Percentiles rank a stretch among this genome's conserved stretches.
Evolutionary conservation across 2,113 vertebrate genomes (phyloP).

Genomic region (Cricetomys ansorgei): DNA sequence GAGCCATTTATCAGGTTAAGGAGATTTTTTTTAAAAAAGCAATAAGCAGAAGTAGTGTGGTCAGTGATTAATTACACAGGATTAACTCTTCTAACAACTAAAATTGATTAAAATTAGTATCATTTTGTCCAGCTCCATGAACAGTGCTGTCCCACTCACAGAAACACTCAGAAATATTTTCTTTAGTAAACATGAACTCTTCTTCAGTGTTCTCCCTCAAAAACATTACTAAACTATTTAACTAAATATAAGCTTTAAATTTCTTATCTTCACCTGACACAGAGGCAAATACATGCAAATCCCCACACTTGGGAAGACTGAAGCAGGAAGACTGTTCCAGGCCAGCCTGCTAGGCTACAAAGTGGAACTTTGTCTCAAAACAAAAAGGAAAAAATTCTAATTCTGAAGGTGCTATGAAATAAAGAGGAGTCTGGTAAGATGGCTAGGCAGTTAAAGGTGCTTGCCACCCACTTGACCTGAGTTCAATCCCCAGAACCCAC

Average conservation of each 20-base stretch:
- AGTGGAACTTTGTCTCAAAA: background rate
- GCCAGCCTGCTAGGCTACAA: background rate
- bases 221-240: constrained; percentile 6
- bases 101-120: constrained; percentile 29
- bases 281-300: background rate
- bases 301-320: background rate
- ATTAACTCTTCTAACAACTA: constrained; percentile 28
- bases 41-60: background rate
- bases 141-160: background rate
- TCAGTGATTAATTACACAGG: background rate
- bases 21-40: background rate
- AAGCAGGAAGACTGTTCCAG: too few relatives aligned
- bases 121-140: background rate
- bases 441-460: background rate
- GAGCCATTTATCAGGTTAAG: background rate
- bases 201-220: background rate
- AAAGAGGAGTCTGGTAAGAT: background rate
- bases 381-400: background rate
- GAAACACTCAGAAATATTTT: background rate
- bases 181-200: background rate
- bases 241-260: constrained; percentile 26
- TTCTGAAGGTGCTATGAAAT: background rate
- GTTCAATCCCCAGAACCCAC: background rate
- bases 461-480: background rate
- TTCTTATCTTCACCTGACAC: background rate